Evolutionary conservation across 2,113 vertebrate species (phyloP), one percentile per base, ranked within the genome.

Genomic region (Tychaedon coryphoeus): DNA sequence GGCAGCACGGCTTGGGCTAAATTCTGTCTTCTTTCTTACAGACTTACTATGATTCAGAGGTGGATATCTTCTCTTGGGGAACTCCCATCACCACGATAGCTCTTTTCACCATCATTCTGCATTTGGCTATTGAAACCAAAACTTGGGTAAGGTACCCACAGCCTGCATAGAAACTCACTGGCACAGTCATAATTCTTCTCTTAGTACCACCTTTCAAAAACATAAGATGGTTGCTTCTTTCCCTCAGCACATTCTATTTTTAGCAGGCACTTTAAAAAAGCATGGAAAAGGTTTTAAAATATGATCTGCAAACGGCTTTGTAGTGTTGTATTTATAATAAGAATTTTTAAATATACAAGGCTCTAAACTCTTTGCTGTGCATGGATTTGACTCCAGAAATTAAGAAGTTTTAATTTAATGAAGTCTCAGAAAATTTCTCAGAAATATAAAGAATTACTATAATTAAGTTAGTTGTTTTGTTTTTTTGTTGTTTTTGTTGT

Each of bases 91-190:
- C 98, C 25, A 98, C 99, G 17, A 91, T 98, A 33, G 98, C 99
- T 3, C 98, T 99, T 62, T 95, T 99, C 94, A 99, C 99, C 90
- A 99, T 99, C 92, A 98, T 99, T 84, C 91, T 99, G 62, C 99
- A 99, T 96, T 97, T 99, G 96, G 99, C 99, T 51, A 98, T 99
- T 53, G 99, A 99, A 98, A 99, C 99, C 88, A 99, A 99, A 98
- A 99, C 99, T 76, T 99, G 99, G 99, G 99, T 99, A 97, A 99
- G 98, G 34, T 86, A 45, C 19, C 28, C 65, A 48, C 6, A 43
- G 12, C 34, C 60, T 67, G 20, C 33, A 13, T 1, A 69, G 65
- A 45, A 80, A 48, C 25, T 42, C 5, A 1, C 8, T 69, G 58
- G 26, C 25, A 48, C 45, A 24, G 12, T 7, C 0, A 1, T 47